A percentile compares a stretch with the other conserved stretches of the same genome.
These are phyloP conservation scores for Lophotriccus pileatus DNA, from an alignment of 2,797 vertebrate genomes.

Conservation along the genomic window DNA sequence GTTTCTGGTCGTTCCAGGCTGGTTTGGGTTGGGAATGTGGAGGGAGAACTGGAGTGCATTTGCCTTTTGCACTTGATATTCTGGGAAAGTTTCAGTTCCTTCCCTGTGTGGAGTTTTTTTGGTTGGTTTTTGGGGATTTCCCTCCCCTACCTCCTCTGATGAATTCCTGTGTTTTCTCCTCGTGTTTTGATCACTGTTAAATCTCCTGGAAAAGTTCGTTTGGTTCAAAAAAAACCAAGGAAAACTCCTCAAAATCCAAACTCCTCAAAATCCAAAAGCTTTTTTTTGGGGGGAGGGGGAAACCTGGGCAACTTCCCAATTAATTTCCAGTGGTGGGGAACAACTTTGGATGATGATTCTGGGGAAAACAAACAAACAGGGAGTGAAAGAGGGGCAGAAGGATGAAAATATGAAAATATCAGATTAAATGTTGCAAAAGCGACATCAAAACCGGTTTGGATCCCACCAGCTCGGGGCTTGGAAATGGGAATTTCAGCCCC, in stretches of 20 bases:
- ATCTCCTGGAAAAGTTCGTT: neutral
- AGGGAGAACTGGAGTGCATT: too few species aligned
- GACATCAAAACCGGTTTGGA: accelerated
- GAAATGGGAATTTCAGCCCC: neutral
- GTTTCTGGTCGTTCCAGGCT: neutral
- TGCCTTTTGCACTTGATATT: neutral
- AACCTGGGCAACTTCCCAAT: neutral
- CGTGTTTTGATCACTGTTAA: neutral
- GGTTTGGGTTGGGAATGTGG: neutral
- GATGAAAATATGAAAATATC: neutral
- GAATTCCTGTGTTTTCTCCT: neutral
- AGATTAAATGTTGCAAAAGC: neutral
- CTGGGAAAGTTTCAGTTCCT: neutral
- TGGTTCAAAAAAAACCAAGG: neutral
- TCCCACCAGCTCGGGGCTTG: neutral
- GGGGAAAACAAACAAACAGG: neutral
- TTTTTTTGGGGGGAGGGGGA: neutral
- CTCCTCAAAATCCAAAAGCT: neutral
- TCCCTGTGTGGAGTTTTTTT: neutral
- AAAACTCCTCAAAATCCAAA: neutral
- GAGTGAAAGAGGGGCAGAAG: neutral
- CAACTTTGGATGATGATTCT: neutral
- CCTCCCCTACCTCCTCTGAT: neutral
- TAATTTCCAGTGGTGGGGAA: neutral
- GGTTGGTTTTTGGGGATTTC: neutral